These are phyloP conservation scores for Loriculus beryllinus DNA, from an alignment of 2,797 vertebrate species.

Conservation along the genomic window DNA sequence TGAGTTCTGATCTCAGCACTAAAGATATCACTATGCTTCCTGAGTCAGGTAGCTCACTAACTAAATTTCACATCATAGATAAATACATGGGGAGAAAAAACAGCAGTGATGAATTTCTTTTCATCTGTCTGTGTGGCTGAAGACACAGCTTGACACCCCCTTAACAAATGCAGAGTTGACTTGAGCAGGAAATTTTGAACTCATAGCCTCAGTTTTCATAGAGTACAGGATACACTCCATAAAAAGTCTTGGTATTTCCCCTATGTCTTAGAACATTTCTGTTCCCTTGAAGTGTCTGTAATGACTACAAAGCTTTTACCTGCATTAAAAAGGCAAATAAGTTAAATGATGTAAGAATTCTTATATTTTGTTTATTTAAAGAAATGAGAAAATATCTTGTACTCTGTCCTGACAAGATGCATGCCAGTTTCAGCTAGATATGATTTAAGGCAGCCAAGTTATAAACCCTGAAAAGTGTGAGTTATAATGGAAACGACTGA, in stretches of 20 bases:
- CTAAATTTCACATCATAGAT: neutral
- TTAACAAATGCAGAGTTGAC: neutral
- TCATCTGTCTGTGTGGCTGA: neutral
- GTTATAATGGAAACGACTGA: slow-evolving; percentile 59
- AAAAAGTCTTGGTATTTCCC: neutral
- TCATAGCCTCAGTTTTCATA: neutral
- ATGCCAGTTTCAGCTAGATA: neutral
- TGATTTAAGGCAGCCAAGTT: slow-evolving; percentile 39
- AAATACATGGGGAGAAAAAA: neutral
- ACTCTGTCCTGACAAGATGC: neutral
- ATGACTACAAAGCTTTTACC: neutral
- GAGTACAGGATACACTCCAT: neutral
- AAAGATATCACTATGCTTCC: neutral
- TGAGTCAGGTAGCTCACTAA: neutral
- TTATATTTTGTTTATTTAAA: neutral
- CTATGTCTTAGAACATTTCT: neutral
- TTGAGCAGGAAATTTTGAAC: neutral
- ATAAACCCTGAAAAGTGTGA: slow-evolving; percentile 46
- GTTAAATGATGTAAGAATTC: neutral
- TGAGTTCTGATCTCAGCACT: neutral
- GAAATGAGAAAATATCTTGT: neutral
- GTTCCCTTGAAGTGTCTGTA: neutral
- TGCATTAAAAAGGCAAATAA: neutral
- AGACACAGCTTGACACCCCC: neutral
- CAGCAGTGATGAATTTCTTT: neutral